Evolutionary conservation across 2,797 vertebrate genomes (phyloP).

Genomic region (Poecile montanus): DNA sequence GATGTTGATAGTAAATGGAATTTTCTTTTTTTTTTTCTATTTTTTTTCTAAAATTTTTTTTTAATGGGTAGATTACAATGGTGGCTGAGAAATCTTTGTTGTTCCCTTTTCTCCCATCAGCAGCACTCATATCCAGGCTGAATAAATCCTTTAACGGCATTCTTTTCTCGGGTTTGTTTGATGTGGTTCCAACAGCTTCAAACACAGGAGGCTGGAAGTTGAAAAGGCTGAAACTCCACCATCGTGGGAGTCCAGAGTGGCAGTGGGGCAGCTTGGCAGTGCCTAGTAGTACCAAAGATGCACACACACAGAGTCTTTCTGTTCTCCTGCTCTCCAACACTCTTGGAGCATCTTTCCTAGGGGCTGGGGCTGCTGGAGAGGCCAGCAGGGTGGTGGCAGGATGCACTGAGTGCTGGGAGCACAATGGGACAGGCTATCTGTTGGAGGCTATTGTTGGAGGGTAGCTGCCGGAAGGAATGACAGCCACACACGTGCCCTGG

Average conservation of each 20-base stretch:
- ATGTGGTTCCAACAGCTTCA: constrained; percentile 75
- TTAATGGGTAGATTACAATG: constrained; percentile 18
- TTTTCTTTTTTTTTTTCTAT: not conserved
- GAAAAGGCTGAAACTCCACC: constrained; percentile 42
- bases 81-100: constrained; percentile 46
- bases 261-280: not conserved
- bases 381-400: not conserved
- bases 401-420: rapidly evolving
- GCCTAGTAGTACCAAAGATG: not conserved
- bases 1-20: constrained; percentile 27
- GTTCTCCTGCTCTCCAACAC: not conserved
- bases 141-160: constrained; percentile 66
- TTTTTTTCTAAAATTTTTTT: not conserved
- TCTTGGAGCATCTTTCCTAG: not conserved
- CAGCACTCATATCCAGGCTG: constrained; percentile 65
- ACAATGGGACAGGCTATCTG: rapidly evolving
- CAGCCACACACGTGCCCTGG: rapidly evolving
- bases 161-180: constrained; percentile 66
- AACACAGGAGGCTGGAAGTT: constrained; percentile 58
- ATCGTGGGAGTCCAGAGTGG: not conserved
- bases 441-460: not conserved
- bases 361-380: rapidly evolving
- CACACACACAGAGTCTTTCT: not conserved
- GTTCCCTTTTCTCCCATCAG: constrained; percentile 44
- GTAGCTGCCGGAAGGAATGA: not conserved